Evolutionary conservation across 23 tunicate genomes (phyloP), one percentile per base, ranked within the genome.

Genomic region (Ascidia mentula): DNA sequence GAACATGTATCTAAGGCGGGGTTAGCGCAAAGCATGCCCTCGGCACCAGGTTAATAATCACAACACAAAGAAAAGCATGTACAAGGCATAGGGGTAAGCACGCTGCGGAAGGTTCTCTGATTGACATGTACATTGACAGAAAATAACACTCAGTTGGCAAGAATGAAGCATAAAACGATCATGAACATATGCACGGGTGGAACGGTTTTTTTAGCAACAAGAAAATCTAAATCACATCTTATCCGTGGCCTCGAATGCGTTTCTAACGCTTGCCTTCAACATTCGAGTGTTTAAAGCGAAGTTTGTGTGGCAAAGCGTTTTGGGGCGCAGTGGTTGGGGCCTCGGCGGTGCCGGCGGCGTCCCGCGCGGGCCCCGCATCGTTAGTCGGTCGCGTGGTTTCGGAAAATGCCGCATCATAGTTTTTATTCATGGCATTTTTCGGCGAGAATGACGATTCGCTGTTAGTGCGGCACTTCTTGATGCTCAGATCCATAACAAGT

Each of bases 101-200:
- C 22, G 65, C 65, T 20, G 24, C 65, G 13, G 13, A 9, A 3
- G 65, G 12, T n/a, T n/a, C n/a, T n/a, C n/a, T n/a, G n/a, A n/a
- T n/a, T n/a, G 13, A 53, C 65, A 53, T 53, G 65, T 53, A 53
- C 65, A 53, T 20, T 20, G 65, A 28, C 7, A 6, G 65, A 9
- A n/a, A n/a, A 53, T 53, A 53, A 53, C 7, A 53, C 65, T 20
- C 65, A 53, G 24, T 53, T 53, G 65, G 65, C 65, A 53, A 53
- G 65, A 53, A 9, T 53, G 28, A 53, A 53, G 65, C 65, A 28
- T 3, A 53, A 53, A 53, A 53, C 53, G 13, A 9, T 53, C 13
- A 53, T 53, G 65, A 53, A 53, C 24, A 26, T 53, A 53, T 9
- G 13, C 65, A 53, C 12, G 24, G 22, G 24, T 53, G 65, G 65